phyloP scores from a whole-genome alignment of 2,888 invertebrate genomes.

The Platycnemis pennipes region DNA sequence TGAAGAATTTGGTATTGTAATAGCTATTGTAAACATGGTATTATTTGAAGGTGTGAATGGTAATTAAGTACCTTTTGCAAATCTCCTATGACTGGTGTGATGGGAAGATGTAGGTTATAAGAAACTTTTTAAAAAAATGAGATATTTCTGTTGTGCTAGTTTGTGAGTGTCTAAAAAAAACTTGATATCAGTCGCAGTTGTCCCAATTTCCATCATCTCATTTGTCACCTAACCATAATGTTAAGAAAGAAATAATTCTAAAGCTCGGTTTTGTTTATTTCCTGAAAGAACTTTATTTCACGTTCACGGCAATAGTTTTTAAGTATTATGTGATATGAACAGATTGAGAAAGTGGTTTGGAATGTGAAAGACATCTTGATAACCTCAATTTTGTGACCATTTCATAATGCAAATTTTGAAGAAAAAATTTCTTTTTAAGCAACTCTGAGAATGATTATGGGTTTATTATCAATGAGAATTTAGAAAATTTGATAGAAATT shows the following conservation, averaged over 20 bases:
- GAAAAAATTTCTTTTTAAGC: conserved; percentile 21
- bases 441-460: conserved; percentile 17
- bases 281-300: conserved; percentile 38
- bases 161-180: conserved; percentile 68
- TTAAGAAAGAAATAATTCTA: conserved; percentile 67
- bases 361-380: conserved; percentile 53
- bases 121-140: conserved; percentile 66
- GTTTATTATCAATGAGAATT: conserved; percentile 34
- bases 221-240: conserved; percentile 66
- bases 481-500: conserved; percentile 33
- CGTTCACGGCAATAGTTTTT: conserved; percentile 34
- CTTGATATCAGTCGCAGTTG: conserved; percentile 67
- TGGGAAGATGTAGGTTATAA: conserved; percentile 67
- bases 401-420: conserved; percentile 41
- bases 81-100: conserved; percentile 67
- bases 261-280: conserved; percentile 66
- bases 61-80: conserved; percentile 67
- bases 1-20: conserved; percentile 60
- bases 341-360: conserved; percentile 62
- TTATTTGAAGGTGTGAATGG: conserved; percentile 61
- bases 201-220: conserved; percentile 67
- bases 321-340: conserved; percentile 39
- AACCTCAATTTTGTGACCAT: conserved; percentile 44
- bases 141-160: conserved; percentile 68
- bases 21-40: conserved; percentile 63